These are phyloP conservation scores for Argyresthia goedartella DNA, from an alignment of 2,888 invertebrate species.

Conservation along the genomic window DNA sequence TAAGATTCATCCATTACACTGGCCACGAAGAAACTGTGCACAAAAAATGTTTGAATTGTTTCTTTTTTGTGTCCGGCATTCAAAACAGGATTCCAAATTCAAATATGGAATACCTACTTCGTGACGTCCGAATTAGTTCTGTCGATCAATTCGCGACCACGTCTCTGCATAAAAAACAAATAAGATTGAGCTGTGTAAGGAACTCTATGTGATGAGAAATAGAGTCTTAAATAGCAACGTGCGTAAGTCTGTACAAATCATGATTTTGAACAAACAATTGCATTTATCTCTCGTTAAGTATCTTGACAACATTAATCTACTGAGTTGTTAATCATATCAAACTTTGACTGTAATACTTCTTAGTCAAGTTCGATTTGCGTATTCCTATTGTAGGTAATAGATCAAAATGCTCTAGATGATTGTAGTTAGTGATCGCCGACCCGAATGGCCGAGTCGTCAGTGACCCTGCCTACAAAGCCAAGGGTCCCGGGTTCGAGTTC, in stretches of 20 bases:
- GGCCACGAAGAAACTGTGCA: no score
- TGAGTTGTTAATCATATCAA: conserved; percentile 27
- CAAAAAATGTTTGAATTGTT: background rate
- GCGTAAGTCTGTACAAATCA: conserved; percentile 8
- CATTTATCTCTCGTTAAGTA: conserved; percentile 21
- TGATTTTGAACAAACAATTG: conserved; percentile 37
- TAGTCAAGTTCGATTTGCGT: conserved; percentile 44
- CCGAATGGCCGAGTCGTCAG: no score
- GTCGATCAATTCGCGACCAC: background rate
- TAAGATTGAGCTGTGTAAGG: no score
- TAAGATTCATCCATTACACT: no score
- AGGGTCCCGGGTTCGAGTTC: no score
- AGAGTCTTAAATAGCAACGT: background rate
- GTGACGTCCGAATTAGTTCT: background rate
- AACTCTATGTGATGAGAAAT: no score
- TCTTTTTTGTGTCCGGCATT: background rate
- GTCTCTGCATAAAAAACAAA: no score
- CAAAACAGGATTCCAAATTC: background rate
- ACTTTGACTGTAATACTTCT: conserved; percentile 41
- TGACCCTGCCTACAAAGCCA: no score
- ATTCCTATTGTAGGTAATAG: conserved; percentile 24
- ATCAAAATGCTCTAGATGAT: no score
- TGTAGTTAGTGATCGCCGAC: no score
- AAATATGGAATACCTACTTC: background rate
- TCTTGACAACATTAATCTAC: conserved; percentile 26